Conservation (phyloP, 2,888 invertebrate genomes). For the Entomobrya multifasciata region DNA sequence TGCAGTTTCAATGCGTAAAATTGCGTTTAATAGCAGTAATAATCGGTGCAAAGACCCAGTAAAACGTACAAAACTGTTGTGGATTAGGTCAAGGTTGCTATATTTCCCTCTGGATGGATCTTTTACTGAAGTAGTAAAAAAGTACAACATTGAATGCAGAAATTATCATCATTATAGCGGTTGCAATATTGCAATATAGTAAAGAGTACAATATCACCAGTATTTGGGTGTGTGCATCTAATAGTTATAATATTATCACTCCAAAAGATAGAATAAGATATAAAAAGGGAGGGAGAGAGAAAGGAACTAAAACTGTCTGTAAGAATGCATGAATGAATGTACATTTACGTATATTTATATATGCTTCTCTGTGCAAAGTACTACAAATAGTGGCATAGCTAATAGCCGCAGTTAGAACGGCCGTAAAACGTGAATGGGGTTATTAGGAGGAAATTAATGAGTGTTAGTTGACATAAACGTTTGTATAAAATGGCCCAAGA, state of each 20-base stretch:
- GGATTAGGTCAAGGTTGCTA: slow-evolving; percentile 72
- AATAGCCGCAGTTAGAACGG: slow-evolving; percentile 70
- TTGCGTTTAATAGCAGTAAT: slow-evolving; percentile 62
- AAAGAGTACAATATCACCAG: background rate
- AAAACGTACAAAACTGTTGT: slow-evolving; percentile 44
- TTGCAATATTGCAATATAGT: background rate
- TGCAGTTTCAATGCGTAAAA: slow-evolving; percentile 62
- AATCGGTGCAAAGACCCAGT: slow-evolving; percentile 68
- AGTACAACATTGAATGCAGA: slow-evolving; percentile 58
- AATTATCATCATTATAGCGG: slow-evolving; percentile 7
- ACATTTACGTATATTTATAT: background rate
- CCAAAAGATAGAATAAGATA: slow-evolving; percentile 25
- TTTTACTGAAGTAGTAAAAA: slow-evolving; percentile 41
- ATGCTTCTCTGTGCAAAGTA: slow-evolving; percentile 25
- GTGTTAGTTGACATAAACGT: slow-evolving; percentile 80
- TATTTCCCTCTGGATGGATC: slow-evolving; percentile 62
- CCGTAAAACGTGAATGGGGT: slow-evolving; percentile 76
- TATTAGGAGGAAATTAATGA: slow-evolving; percentile 80
- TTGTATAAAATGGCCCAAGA: slow-evolving; percentile 78
- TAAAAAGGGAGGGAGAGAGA: slow-evolving; percentile 2
- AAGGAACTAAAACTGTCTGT: background rate
- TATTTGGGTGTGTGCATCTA: slow-evolving; percentile 30
- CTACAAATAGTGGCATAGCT: slow-evolving; percentile 55
- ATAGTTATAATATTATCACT: slow-evolving; percentile 20
- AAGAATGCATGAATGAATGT: background rate